Conservation (phyloP, 2,113 vertebrate species). For the Cheilinus undulatus region DNA sequence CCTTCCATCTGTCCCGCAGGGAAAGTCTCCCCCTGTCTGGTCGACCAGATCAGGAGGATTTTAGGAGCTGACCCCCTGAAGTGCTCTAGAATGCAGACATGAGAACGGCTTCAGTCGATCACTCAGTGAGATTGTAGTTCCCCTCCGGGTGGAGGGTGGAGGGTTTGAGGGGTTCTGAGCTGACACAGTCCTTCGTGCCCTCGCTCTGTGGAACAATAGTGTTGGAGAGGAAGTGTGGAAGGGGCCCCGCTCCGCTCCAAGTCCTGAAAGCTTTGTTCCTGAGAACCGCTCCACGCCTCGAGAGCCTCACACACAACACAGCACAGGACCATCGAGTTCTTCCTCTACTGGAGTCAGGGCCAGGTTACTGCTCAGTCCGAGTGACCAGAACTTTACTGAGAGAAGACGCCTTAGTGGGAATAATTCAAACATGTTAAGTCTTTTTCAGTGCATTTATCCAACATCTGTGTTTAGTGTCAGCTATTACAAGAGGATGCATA, state of each 20-base stretch:
- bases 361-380: constrained; percentile 40
- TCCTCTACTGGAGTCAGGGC: constrained; percentile 38
- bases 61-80: too few relatives aligned
- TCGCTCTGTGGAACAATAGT: constrained; percentile 61
- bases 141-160: neutral
- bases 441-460: too few relatives aligned
- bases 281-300: constrained; percentile 45
- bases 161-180: neutral
- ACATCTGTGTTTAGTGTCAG: too few relatives aligned
- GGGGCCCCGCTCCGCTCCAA: constrained; percentile 43
- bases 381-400: too few relatives aligned
- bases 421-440: too few relatives aligned
- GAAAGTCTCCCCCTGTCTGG: too few relatives aligned
- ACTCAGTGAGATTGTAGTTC: neutral
- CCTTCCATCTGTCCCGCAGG: too few relatives aligned
- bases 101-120: neutral
- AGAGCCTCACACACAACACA: constrained; percentile 55
- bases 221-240: constrained; percentile 65
- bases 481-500: too few relatives aligned
- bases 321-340: constrained; percentile 5
- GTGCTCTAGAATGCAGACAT: too few relatives aligned
- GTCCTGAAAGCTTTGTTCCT: constrained; percentile 60
- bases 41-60: too few relatives aligned
- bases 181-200: constrained; percentile 32
- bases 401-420: too few relatives aligned